Evolutionary conservation across 2,888 invertebrate species (phyloP), one percentile per base, ranked within the genome.

Genomic region (Embidobia sp.): DNA sequence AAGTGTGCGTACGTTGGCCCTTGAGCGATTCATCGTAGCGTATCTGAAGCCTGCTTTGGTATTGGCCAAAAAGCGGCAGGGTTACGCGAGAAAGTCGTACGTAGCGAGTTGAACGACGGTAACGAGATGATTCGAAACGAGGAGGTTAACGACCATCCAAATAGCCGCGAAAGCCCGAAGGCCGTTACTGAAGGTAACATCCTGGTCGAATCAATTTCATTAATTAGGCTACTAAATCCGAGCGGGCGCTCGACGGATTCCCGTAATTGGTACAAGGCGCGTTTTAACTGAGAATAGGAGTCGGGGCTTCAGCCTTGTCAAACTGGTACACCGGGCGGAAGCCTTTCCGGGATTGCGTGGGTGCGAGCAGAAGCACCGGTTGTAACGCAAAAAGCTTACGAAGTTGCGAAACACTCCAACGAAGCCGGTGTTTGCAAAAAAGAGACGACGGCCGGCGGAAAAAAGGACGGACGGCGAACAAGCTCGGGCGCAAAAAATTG

Each of bases 221-320:
- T 87, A 87, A 88, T 86, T 85, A 87, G 85, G 81, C 85, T 82
- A 83, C 83, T 86, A 85, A 87, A 87, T 87, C 86, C 85, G 81
- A 75, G 72, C 76, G 72, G 69, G 79, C 81, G 76, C 81, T 79
- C 79, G 78, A 80, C 81, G 80, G 81, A 81, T 79, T 81, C 82
- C 63, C 79, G 85, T 85, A 87, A 87, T 87, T 87, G 86, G 84
- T 82, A 83, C 81, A 80, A 77, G 80, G 80, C 81, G 80, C 82
- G 82, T 83, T 85, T 85, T 81, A 55, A 83, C 83, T 80, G 81
- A 81, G 81, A 79, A 31, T 31, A 48, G 63, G 67, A 69, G 64
- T 70, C 46, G 29, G 75, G 61, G 69, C 69, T 63, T 66, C 61
- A 55, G 55, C 42, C 53, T 64, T 73, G 51, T 46, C n/a, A n/a